Evolutionary conservation across 2,797 vertebrate species (phyloP).

Genomic region (Propithecus deckenii): DNA sequence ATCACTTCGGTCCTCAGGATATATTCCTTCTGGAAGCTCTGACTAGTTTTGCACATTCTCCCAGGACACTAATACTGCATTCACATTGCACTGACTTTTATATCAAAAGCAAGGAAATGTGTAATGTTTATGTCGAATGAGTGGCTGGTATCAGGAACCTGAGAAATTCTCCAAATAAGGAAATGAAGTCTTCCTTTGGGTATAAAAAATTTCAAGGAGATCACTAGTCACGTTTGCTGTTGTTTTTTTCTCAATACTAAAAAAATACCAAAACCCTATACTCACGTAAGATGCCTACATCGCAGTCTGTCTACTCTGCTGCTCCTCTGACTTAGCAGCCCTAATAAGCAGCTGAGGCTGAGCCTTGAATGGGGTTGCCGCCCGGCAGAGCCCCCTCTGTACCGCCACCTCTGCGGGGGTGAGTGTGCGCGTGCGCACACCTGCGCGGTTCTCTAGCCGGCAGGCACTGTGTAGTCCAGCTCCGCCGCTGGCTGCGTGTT

Average conservation of each 20-base stretch:
- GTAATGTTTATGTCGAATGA: conserved; percentile 6
- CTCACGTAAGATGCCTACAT: neutral
- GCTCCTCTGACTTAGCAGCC: neutral
- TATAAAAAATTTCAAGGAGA: neutral
- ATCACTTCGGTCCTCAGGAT: neutral
- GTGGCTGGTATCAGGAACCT: neutral
- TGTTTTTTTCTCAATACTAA: neutral
- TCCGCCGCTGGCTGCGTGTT: conserved; percentile 45
- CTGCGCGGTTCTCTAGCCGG: conserved; percentile 38
- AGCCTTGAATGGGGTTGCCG: neutral
- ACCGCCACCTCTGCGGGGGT: neutral
- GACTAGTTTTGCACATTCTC: neutral
- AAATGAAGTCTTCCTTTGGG: conserved; percentile 33
- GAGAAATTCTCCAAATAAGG: conserved; percentile 17
- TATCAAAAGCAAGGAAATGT: conserved; percentile 9
- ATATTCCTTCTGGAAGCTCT: neutral
- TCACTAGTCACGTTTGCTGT: neutral
- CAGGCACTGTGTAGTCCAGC: neutral
- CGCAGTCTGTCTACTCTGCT: neutral
- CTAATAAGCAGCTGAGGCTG: neutral
- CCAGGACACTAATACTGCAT: conserved; percentile 35
- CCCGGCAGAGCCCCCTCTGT: neutral
- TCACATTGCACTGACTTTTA: neutral
- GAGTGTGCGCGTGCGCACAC: neutral
- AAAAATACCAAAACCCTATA: neutral